Evolutionary conservation across 2,797 vertebrate species (phyloP), one percentile per base, ranked within the genome.

Genomic region (Heterohyrax brucei): DNA sequence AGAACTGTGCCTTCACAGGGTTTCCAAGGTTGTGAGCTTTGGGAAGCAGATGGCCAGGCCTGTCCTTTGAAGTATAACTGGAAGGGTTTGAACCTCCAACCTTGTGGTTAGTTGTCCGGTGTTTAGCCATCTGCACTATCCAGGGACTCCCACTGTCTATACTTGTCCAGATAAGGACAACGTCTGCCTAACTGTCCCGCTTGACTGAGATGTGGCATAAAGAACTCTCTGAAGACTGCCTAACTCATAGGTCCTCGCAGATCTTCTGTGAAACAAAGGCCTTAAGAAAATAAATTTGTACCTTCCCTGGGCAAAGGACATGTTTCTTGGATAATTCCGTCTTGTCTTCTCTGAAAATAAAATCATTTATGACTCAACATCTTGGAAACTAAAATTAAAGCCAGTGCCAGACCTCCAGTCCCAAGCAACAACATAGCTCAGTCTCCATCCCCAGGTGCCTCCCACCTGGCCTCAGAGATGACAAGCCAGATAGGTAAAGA

Each of bases 401-500:
- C 62, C 0, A 18, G n/a, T 48, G 70, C 33, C 91, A 79, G 76
- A 50, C 8, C 39, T 48, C 56, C 1, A 84, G n/a, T 39, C n/a
- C 62, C 48, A 14, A 0, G 3, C 46, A 30, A 56, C 1, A 0
- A 21, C n/a, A 14, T 68, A 50, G 50, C 26, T 77, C 44, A 1
- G 2, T 22, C 7, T 44, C 44, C 19, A 30, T 39, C 24, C 70
- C 66, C 39, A 10, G 44, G 1, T 4, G 24, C 30, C 33, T 21
- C 3, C 19, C 1, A 0, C 4, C 53, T 28, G 0, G 0, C n/a
- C 21, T 9, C 10, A 2, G 14, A 1, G 70, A 24, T 10, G 18
- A 44, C 72, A 30, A 39, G 46, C 83, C 16, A 66, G 50, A 70
- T 22, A 12, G 3, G 18, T 1, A 0, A 39, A 3, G 59, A 16